Evolutionary conservation across 2,797 vertebrate species (phyloP).

Genomic region (Enteromius fasciolatus): DNA sequence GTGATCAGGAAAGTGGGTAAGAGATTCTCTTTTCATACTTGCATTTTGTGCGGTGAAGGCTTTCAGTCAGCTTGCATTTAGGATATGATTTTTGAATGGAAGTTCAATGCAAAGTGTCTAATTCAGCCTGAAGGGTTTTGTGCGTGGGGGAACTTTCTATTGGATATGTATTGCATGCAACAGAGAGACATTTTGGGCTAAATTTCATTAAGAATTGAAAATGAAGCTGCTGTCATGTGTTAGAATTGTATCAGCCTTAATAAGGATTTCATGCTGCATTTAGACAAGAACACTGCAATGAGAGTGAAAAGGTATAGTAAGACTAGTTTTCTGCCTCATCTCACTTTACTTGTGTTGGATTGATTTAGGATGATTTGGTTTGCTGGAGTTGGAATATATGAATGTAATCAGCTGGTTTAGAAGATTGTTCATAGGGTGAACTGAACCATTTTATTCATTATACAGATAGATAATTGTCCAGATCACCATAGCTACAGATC

Average conservation of each 20-base stretch:
- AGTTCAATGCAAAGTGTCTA: not conserved
- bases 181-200: not conserved
- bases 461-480: not conserved
- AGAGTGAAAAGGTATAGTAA: not conserved
- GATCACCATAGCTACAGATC: not conserved
- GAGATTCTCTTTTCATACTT: constrained; percentile 61
- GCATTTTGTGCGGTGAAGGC: not conserved
- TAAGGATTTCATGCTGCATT: not conserved
- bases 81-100: not conserved
- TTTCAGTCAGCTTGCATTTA: not conserved
- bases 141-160: constrained; percentile 4
- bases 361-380: not conserved
- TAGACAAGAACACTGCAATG: not conserved
- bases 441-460: not conserved
- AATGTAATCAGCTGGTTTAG: not conserved
- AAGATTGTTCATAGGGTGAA: not conserved
- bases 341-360: not conserved
- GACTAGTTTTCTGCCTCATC: not conserved
- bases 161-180: not conserved
- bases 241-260: not conserved
- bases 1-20: constrained; percentile 79
- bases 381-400: not conserved
- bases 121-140: not conserved
- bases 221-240: not conserved
- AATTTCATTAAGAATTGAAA: not conserved